Evolutionary conservation across 2,113 vertebrate species (phyloP), one percentile per base, ranked within the genome.

Genomic region (Noturus placidus): DNA sequence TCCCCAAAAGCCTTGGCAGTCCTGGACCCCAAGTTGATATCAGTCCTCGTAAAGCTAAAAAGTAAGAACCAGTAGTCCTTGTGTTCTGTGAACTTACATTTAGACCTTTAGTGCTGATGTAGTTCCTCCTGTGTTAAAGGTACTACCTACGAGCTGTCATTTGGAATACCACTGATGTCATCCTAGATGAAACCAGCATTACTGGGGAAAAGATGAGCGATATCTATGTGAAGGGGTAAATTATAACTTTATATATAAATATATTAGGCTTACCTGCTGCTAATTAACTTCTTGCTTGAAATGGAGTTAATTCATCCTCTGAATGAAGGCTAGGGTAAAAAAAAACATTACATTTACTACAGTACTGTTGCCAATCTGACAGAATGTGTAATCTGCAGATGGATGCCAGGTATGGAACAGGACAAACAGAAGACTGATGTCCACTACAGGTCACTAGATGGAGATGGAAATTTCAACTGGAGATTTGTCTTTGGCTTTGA

Each of bases 381-480:
- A 5, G 9, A 42, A 30, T 81, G 63, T 69, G 33, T 80, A 56
- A 33, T 88, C 69, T 86, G 10, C 92, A 99, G 98, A 42, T 99
- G 98, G 98, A 99, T 99, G 97, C 96, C 97, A 87, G 98, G 98
- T 38, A 97, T 95, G 94, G 98, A 99, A 92, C 97, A 98, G 92
- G 96, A 99, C 91, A 99, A 99, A 93, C 98, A 99, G 96, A 99
- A 99, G 95, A 99, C 98, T 0, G 98, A 99, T 86, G 98, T 99
- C 91, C 98, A 99, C 92, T 99, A 98, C 93, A 95, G 98, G 86
- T 99, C 98, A 52, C 92, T 99, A 91, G 98, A 99, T 88, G 98
- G 98, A 1, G 98, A 99, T 87, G 98, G 98, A 38, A 99, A 99
- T 94, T 99, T 99, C 87, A 99, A 99, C 94, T 99, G 98, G 98